Percentiles rank a stretch among this genome's conserved stretches.
These are phyloP conservation scores for Meda fulgida DNA, from an alignment of 2,797 vertebrate genomes.

Conservation along the genomic window DNA sequence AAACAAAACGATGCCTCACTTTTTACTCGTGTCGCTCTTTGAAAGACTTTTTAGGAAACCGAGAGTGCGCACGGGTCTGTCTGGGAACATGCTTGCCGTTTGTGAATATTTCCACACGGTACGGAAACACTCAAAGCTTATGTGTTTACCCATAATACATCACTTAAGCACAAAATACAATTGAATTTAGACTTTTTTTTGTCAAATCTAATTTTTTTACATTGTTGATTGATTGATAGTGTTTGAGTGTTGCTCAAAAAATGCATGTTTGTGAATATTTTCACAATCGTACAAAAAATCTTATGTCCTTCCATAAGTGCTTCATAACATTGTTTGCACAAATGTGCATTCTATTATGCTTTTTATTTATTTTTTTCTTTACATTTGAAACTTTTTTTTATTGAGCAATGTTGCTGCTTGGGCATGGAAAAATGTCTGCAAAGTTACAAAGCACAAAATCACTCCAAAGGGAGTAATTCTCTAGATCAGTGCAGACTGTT, in stretches of 20 bases:
- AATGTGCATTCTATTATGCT: background rate
- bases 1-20: constrained; percentile 55
- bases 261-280: background rate
- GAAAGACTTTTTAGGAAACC: constrained; percentile 29
- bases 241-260: background rate
- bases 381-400: background rate
- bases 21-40: constrained; percentile 52
- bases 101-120: constrained; percentile 22
- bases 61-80: constrained; percentile 16
- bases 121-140: background rate
- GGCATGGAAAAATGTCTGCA: background rate
- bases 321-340: background rate
- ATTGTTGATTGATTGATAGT: too few relatives aligned
- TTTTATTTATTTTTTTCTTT: too few relatives aligned
- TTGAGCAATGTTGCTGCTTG: too few relatives aligned
- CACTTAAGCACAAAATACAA: background rate
- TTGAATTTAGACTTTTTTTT: background rate
- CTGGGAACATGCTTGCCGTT: background rate
- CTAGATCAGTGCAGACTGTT: background rate
- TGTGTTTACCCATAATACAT: constrained; percentile 2
- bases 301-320: background rate
- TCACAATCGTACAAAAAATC: background rate
- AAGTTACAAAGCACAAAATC: background rate
- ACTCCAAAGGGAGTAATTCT: background rate
- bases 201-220: background rate